These are phyloP conservation scores for Xestia xanthographa DNA, from an alignment of 2,888 invertebrate species.

Conservation along the genomic window DNA sequence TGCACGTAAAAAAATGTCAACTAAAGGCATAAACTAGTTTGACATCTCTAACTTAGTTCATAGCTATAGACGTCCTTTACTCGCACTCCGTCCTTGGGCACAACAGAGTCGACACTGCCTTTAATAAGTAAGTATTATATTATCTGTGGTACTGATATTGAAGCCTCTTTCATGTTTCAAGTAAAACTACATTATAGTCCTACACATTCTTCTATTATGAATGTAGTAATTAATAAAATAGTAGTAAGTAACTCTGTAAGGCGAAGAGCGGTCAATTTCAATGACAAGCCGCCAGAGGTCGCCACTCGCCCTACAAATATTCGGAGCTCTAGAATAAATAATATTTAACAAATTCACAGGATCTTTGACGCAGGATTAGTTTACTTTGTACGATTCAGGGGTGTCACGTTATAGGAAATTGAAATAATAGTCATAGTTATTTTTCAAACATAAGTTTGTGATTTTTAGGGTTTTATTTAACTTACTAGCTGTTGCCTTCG, in stretches of 20 bases:
- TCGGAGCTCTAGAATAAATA: conserved; percentile 65
- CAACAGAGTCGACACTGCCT: no score
- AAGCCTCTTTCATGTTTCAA: no score
- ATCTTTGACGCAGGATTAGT: conserved; percentile 66
- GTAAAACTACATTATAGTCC: no score
- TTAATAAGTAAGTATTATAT: no score
- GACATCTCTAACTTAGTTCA: no score
- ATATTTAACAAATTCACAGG: conserved; percentile 68
- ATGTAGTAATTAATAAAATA: conserved; percentile 55
- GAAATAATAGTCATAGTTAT: not conserved
- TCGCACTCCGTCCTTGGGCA: no score
- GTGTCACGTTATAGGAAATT: conserved; percentile 24
- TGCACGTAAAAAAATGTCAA: no score
- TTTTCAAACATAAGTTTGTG: not conserved
- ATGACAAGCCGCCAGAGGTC: conserved; percentile 45
- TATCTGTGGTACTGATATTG: no score
- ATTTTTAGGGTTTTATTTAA: no score
- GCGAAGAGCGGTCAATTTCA: conserved; percentile 61
- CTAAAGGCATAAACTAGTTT: no score
- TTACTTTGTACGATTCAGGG: conserved; percentile 62
- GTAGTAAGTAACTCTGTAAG: conserved; percentile 48
- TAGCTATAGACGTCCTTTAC: no score
- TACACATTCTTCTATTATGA: conserved; percentile 13
- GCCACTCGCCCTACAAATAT: conserved; percentile 40
- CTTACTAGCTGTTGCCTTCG: no score